Evolutionary conservation across 2,888 invertebrate species (phyloP).

Genomic region (Ditylenchus weischeri): DNA sequence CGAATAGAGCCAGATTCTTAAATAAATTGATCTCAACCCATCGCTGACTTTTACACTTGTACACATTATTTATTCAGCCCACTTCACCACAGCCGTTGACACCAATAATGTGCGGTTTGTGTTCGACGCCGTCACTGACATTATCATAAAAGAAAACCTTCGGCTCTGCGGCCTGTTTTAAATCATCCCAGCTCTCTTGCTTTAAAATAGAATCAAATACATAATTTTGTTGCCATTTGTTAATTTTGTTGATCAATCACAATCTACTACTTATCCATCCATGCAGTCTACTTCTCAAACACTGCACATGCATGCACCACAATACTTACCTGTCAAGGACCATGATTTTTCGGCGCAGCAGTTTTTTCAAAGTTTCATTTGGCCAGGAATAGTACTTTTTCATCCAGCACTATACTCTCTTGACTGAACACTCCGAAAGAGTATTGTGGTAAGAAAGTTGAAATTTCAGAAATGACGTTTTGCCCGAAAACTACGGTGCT

Average conservation of each 20-base stretch:
- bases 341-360: no score
- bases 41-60: no score
- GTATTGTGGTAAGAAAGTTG: no score
- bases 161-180: slow-evolving; percentile 46
- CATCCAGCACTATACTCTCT: no score
- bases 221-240: slow-evolving; percentile 10
- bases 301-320: no score
- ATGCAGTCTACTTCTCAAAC: background rate
- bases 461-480: no score
- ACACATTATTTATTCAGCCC: slow-evolving; percentile 7
- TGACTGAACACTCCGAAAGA: no score
- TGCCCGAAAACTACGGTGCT: no score
- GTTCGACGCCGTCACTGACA: slow-evolving; percentile 55
- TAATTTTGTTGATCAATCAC: slow-evolving; percentile 12
- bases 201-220: background rate
- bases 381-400: no score
- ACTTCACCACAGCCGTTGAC: slow-evolving; percentile 45
- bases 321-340: no score
- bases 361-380: no score
- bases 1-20: background rate
- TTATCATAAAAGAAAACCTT: slow-evolving; percentile 50
- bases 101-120: slow-evolving; percentile 51
- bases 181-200: background rate
- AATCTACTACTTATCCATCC: slow-evolving; percentile 15
- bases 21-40: no score